Evolutionary conservation across 2,797 vertebrate genomes (phyloP).

Genomic region (Melanogrammus aeglefinus): DNA sequence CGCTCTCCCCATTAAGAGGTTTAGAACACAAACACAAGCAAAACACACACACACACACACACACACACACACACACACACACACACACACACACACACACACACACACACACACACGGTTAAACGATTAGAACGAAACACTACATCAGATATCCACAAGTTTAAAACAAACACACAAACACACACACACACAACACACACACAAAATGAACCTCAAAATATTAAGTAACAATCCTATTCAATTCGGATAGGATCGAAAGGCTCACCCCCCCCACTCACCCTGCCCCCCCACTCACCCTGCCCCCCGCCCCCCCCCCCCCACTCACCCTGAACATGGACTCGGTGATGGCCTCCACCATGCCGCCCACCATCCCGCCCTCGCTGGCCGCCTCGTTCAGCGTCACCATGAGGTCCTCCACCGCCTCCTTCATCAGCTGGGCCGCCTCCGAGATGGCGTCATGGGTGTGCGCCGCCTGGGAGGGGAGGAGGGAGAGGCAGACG

Average conservation of each 20-base stretch:
- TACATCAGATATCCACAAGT: not conserved
- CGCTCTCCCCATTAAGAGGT: not conserved
- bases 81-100: not conserved
- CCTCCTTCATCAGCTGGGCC: slow-evolving; percentile 94
- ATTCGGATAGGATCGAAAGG: too few species aligned
- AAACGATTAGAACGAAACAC: not conserved
- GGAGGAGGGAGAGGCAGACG: not conserved
- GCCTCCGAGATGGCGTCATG: slow-evolving; percentile 94
- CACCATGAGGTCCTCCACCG: slow-evolving; percentile 97
- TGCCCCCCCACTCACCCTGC: too few species aligned
- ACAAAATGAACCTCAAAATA: too few species aligned
- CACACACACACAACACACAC: not conserved
- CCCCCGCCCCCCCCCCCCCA: not conserved
- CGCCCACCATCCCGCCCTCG: slow-evolving; percentile 94
- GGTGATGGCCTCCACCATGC: slow-evolving; percentile 94
- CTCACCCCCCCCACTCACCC: too few species aligned
- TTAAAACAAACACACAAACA: not conserved
- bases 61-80: not conserved
- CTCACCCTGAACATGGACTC: slow-evolving; percentile 93
- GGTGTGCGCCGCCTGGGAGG: slow-evolving; percentile 85
- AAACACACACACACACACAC: not conserved
- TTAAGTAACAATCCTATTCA: too few species aligned
- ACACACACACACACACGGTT: not conserved
- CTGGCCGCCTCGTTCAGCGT: slow-evolving; percentile 96
- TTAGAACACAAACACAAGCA: not conserved